These are phyloP conservation scores for Caenorhabditis sp. DNA, from an alignment of 2,888 invertebrate species.

Conservation along the genomic window DNA sequence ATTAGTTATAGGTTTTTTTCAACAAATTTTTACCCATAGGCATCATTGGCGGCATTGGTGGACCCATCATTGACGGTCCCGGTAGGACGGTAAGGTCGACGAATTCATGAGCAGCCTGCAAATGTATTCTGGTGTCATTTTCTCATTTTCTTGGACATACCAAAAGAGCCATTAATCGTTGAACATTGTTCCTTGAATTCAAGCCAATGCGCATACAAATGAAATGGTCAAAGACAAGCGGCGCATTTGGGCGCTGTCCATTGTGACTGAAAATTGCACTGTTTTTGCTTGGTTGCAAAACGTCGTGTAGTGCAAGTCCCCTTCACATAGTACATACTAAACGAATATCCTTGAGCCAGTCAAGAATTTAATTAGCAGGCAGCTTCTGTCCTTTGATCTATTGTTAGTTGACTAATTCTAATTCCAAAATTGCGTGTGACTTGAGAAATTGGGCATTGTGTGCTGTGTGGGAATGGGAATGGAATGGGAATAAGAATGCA, in stretches of 20 bases:
- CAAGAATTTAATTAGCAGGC: constrained; percentile 16
- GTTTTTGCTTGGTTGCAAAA: no score
- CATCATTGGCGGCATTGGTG: constrained; percentile 42
- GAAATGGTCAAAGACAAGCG: constrained; percentile 70
- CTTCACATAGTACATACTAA: no score
- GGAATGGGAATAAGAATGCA: not conserved
- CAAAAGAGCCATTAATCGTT: constrained; percentile 70
- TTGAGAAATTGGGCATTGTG: constrained; percentile 6
- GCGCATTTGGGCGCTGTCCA: constrained; percentile 43
- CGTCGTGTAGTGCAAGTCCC: not conserved
- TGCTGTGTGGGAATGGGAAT: no score
- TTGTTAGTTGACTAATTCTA: not conserved
- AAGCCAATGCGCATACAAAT: constrained; percentile 72
- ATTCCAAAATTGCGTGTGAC: constrained; percentile 19
- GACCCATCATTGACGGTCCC: constrained; percentile 57
- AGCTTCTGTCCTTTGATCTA: constrained; percentile 10
- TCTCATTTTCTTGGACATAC: constrained; percentile 28
- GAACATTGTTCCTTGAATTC: constrained; percentile 70
- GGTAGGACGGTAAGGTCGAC: constrained; percentile 70
- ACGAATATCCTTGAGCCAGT: no score
- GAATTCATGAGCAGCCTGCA: constrained; percentile 70
- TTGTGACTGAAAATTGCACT: not conserved
- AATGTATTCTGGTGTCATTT: constrained; percentile 13
- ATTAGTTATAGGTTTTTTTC: not conserved
- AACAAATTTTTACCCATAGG: constrained; percentile 32